Conservation (phyloP, 2,113 vertebrate genomes). For the Pristiophorus japonicus region DNA sequence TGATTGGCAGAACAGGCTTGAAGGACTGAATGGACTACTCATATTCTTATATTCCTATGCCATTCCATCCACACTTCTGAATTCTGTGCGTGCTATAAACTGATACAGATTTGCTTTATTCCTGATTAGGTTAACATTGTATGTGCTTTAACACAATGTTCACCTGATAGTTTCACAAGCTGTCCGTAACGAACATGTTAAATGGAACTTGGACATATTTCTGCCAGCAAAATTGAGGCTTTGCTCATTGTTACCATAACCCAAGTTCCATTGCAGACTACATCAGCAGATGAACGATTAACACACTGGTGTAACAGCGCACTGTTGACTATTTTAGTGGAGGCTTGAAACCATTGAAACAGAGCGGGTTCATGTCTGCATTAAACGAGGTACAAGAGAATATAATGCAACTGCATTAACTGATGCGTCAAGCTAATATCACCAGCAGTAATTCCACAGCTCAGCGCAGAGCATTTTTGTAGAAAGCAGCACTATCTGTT, state of each 20-base stretch:
- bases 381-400: no score
- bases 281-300: not conserved
- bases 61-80: not conserved
- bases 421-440: not conserved
- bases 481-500: not conserved
- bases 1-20: not conserved
- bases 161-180: not conserved
- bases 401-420: not conserved
- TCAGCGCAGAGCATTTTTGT: not conserved
- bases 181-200: not conserved
- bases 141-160: not conserved
- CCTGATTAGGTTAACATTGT: not conserved
- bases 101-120: not conserved
- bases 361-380: not conserved
- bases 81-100: not conserved
- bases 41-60: not conserved
- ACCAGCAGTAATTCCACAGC: not conserved
- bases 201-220: not conserved
- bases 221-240: not conserved
- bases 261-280: not conserved
- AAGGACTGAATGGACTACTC: not conserved
- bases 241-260: not conserved
- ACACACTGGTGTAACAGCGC: not conserved
- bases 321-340: not conserved
- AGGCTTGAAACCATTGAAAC: no score